These are phyloP conservation scores for Sclerurus mexicanus DNA, from an alignment of 2,113 vertebrate genomes.

Conservation along the genomic window DNA sequence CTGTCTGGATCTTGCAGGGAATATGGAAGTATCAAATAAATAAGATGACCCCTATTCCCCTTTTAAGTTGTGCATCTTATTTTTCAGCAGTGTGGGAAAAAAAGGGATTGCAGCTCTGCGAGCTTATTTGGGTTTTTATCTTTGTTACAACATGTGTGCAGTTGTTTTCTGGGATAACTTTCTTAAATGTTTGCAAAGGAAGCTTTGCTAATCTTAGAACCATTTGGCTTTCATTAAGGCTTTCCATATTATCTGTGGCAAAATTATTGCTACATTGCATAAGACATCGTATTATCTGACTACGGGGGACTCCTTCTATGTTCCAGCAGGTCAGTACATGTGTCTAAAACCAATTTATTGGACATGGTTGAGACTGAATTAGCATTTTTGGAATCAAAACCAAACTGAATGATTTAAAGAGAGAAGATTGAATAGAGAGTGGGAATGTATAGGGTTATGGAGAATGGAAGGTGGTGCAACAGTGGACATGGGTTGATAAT, in stretches of 20 bases:
- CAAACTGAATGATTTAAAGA: background rate
- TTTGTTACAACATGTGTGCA: background rate
- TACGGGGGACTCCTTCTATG: conserved; percentile 74
- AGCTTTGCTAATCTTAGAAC: background rate
- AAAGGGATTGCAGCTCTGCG: background rate
- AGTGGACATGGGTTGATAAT: background rate
- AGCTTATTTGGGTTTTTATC: background rate
- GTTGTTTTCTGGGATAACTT: background rate
- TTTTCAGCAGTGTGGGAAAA: background rate
- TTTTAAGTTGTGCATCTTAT: background rate
- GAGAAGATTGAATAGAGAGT: background rate
- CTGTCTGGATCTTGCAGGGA: background rate
- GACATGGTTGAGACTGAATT: background rate
- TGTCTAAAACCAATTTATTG: background rate
- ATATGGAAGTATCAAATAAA: background rate
- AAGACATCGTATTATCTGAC: conserved; percentile 61
- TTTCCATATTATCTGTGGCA: conserved; percentile 70
- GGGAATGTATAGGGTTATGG: background rate
- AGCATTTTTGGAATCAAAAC: background rate
- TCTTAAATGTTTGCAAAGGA: background rate
- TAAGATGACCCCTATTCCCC: fast-evolving
- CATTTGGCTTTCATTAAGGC: conserved; percentile 54
- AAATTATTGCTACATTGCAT: conserved; percentile 70
- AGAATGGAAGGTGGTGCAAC: background rate
- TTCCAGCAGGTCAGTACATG: conserved; percentile 73